Conservation (phyloP, 2,113 vertebrate genomes). For the Himantopus leucocephalus region DNA sequence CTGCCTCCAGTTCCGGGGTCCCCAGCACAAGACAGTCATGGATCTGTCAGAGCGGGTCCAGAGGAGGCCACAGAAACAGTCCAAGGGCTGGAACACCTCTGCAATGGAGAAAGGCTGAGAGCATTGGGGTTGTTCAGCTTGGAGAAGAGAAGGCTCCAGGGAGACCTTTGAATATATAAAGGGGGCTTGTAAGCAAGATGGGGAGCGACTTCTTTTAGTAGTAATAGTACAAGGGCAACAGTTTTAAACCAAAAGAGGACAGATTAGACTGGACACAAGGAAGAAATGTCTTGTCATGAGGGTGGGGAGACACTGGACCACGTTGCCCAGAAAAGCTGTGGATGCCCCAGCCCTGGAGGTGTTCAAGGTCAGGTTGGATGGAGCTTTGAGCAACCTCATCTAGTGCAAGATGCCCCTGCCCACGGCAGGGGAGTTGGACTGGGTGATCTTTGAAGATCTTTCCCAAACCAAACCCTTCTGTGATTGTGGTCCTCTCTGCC, state of each 20-base stretch:
- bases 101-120: not conserved
- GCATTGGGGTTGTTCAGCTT: not conserved
- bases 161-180: not conserved
- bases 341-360: not conserved
- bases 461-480: not conserved
- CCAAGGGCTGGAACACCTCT: not conserved
- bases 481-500: not conserved
- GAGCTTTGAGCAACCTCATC: not conserved
- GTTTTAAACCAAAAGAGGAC: not conserved
- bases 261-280: not conserved
- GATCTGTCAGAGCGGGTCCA: not conserved
- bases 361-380: not conserved
- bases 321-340: not conserved
- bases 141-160: not conserved
- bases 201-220: not conserved
- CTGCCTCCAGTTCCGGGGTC: not conserved
- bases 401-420: not conserved
- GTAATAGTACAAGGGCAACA: not conserved
- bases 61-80: not conserved
- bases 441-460: not conserved
- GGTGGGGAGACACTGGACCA: not conserved
- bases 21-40: not conserved
- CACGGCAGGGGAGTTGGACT: rapidly evolving
- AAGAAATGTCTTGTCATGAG: not conserved
- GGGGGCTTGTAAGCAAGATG: not conserved